Base-by-base conservation (phyloP, 2,888 invertebrate species). In the Gastrophysa polygoni region DNA sequence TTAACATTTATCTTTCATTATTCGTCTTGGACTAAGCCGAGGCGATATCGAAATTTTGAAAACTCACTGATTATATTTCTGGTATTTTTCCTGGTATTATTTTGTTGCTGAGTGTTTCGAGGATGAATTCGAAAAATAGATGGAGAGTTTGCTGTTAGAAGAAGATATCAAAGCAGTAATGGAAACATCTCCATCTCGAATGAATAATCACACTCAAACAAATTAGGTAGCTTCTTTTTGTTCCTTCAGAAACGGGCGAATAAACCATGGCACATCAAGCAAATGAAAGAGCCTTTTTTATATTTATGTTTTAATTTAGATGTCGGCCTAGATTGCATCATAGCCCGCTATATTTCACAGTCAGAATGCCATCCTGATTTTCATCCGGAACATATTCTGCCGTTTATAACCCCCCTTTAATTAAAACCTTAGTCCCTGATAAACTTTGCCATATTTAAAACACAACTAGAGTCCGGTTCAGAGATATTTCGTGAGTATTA, bases 361-460 rank as follows among this genome's bases (percentile, higher is more conserved):
- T 20, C 51, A 18, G 34, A 51, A 6, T 34, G 34, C 32, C 51
- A 32, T 18, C 21, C 57, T 47, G 21, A 50, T 18, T 18, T 59
- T 55, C 55, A 63, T 56, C 55, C 38, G 32, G 46, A 47, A 51
- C 59, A 59, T 59, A 59, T 59, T 55, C 58, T 43, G 43, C 58
- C 58, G 48, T 61, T 61, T 61, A 55, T 62, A 50, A 44, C 48
- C 47, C 63, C n/a, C 62, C 67, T 59, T 65, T 68, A 65, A 68
- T 68, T 68, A 68, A 68, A 68, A 65, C 67, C 67, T 65, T 68
- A 59, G 57, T 63, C 65, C 55, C 59, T 57, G 63, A 65, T 67
- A 65, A 65, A 67, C 61, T 68, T 65, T 63, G 56, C 64, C 61
- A 65, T 63, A 65, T 65, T 68, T 68, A 63, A 65, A 68, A 65